Percentiles rank a stretch among this genome's conserved stretches.
These are phyloP conservation scores for Lamprotornis superbus DNA, from an alignment of 2,113 vertebrate species.

Conservation along the genomic window DNA sequence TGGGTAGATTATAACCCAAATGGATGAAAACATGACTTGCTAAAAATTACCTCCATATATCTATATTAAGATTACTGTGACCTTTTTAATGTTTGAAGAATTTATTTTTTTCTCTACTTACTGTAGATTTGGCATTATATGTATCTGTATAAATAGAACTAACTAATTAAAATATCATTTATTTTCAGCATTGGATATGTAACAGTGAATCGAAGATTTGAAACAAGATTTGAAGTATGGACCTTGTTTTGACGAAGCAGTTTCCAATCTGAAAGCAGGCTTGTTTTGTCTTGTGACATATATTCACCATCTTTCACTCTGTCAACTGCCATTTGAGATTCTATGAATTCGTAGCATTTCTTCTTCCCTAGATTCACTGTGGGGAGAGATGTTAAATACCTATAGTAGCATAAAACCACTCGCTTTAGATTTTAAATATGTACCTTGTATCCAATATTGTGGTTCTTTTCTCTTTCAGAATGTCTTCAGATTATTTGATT, in stretches of 20 bases:
- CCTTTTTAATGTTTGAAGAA: background rate
- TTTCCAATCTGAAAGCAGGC: background rate
- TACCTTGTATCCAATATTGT: background rate
- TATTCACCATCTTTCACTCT: background rate
- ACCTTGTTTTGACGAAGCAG: background rate
- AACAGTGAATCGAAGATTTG: background rate
- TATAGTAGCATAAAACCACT: background rate
- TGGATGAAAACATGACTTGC: background rate
- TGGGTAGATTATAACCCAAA: background rate
- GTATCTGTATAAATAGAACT: background rate
- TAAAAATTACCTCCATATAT: background rate
- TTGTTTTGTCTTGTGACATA: background rate
- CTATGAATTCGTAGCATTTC: background rate
- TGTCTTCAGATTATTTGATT: background rate
- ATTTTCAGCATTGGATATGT: background rate
- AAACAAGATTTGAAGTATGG: background rate
- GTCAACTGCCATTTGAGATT: background rate
- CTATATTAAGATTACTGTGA: background rate
- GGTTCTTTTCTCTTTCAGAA: background rate
- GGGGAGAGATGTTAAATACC: background rate
- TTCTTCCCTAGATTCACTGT: background rate
- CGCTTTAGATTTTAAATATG: background rate
- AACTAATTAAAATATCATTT: background rate
- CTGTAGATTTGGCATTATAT: background rate
- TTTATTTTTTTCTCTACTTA: background rate